Evolutionary conservation across 2,797 vertebrate species (phyloP).

Genomic region (Hybognathus amarus): DNA sequence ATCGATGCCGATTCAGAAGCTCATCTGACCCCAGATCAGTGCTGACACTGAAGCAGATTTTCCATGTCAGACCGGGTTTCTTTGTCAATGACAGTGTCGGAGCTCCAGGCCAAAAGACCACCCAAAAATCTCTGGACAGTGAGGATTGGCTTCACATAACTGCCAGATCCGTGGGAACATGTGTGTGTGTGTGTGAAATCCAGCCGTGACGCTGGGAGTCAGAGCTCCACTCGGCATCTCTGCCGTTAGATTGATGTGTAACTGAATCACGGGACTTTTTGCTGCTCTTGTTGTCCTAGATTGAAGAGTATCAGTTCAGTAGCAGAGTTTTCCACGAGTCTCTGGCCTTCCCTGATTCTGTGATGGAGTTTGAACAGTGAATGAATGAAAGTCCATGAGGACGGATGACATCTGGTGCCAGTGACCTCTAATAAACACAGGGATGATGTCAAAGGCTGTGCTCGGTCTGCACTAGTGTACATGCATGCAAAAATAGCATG

Average conservation of each 20-base stretch:
- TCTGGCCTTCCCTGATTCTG: neutral
- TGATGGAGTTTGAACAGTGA: neutral
- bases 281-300: neutral
- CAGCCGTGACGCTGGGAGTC: slow-evolving; percentile 18
- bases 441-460: neutral
- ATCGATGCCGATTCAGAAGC: neutral
- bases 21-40: slow-evolving; percentile 5
- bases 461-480: neutral
- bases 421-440: neutral
- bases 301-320: neutral
- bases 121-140: slow-evolving; percentile 55
- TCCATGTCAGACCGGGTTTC: neutral
- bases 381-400: neutral
- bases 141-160: slow-evolving; percentile 74
- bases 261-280: neutral
- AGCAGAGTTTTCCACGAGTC: neutral
- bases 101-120: slow-evolving; percentile 55
- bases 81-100: neutral
- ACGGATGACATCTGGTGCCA: neutral
- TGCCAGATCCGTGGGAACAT: slow-evolving; percentile 75
- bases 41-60: neutral
- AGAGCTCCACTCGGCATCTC: neutral
- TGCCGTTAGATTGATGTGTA: neutral
- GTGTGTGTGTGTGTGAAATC: slow-evolving; percentile 45
- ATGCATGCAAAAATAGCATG: neutral